Evolutionary conservation across 2,113 vertebrate genomes (phyloP).

Genomic region (Callospermophilus lateralis): DNA sequence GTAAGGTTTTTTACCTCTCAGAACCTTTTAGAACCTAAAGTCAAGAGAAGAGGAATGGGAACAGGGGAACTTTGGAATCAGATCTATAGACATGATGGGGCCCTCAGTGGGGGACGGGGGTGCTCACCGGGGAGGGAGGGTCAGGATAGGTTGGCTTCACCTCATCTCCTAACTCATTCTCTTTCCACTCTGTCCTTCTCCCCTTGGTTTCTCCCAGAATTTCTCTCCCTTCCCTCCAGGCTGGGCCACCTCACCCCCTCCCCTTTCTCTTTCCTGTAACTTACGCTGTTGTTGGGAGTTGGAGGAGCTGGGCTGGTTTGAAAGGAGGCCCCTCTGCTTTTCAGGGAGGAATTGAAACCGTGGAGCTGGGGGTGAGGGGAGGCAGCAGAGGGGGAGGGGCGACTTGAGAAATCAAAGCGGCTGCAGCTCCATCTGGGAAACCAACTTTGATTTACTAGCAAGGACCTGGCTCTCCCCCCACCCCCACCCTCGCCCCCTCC

Average conservation of each 20-base stretch:
- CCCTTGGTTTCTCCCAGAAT: slow-evolving; percentile 63
- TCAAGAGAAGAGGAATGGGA: neutral
- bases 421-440: slow-evolving; percentile 80
- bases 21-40: slow-evolving; percentile 42
- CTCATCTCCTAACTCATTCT: neutral
- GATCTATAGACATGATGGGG: neutral
- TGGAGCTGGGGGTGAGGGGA: slow-evolving; percentile 83
- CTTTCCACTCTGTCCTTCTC: neutral
- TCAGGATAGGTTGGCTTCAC: neutral
- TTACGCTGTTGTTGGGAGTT: slow-evolving; percentile 88
- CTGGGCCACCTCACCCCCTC: slow-evolving; percentile 77
- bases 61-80: neutral
- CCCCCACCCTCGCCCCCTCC: neutral
- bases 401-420: slow-evolving; percentile 84
- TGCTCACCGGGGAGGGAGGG: neutral
- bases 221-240: slow-evolving; percentile 62
- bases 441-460: slow-evolving; percentile 84
- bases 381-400: slow-evolving; percentile 79
- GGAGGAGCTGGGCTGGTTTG: slow-evolving; percentile 85
- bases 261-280: slow-evolving; percentile 88
- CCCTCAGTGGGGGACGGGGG: neutral
- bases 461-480: slow-evolving; percentile 66
- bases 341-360: slow-evolving; percentile 90
- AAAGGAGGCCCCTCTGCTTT: slow-evolving; percentile 88
- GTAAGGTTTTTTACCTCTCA: slow-evolving; percentile 39